These are phyloP conservation scores for Idaea straminata DNA, from an alignment of 2,888 invertebrate genomes.

Conservation along the genomic window DNA sequence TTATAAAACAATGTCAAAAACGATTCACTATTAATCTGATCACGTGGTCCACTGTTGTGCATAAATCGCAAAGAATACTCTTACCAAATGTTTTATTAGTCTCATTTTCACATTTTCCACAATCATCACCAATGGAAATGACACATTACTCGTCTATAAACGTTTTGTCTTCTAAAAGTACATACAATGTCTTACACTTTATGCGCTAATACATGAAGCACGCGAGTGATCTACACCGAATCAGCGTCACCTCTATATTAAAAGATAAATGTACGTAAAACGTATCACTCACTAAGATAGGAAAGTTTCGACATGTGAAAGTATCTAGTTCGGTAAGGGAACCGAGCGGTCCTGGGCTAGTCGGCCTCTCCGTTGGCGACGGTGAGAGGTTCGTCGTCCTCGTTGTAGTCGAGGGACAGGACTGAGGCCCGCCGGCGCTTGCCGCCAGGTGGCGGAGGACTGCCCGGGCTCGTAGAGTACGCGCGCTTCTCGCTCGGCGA, in stretches of 20 bases:
- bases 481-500: conserved; percentile 66
- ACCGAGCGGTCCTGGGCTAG: conserved; percentile 60
- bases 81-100: conserved; percentile 60
- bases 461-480: conserved; percentile 67
- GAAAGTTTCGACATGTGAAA: conserved; percentile 52
- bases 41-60: conserved; percentile 76
- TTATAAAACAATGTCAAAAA: conserved; percentile 75
- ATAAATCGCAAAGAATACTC: conserved; percentile 70
- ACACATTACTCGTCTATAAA: conserved; percentile 55
- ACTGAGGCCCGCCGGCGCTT: conserved; percentile 86
- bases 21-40: conserved; percentile 73
- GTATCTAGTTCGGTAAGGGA: conserved; percentile 49
- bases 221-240: conserved; percentile 51
- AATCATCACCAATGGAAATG: conserved; percentile 69
- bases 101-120: conserved; percentile 66
- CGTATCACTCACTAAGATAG: conserved; percentile 56
- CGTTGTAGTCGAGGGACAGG: conserved; percentile 86
- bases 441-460: conserved; percentile 77
- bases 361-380: conserved; percentile 84
- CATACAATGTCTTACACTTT: conserved; percentile 63
- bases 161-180: conserved; percentile 71
- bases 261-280: conserved; percentile 40
- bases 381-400: conserved; percentile 86
- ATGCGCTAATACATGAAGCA: conserved; percentile 59
- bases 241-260: conserved; percentile 42